Percentiles rank a stretch among this genome's conserved stretches.
Conservation (phyloP, 2,888 invertebrate genomes). For the Drosophila tripunctata region DNA sequence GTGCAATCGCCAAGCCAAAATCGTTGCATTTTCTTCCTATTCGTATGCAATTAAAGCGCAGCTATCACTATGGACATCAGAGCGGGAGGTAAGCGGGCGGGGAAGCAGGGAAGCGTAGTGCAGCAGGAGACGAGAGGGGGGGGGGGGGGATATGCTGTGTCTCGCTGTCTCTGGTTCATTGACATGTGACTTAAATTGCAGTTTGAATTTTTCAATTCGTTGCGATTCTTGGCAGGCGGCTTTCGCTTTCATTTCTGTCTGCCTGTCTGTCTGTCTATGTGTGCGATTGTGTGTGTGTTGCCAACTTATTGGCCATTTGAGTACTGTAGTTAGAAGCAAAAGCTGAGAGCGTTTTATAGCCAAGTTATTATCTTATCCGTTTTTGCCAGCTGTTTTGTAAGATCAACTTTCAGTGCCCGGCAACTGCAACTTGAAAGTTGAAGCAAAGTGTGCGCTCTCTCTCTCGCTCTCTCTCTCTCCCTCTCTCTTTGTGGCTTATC, state of each 20-base stretch:
- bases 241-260: constrained; percentile 48
- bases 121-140: background rate
- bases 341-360: constrained; percentile 2
- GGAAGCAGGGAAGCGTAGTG: background rate
- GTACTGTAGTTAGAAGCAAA: constrained; percentile 16
- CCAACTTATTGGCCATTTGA: constrained; percentile 7
- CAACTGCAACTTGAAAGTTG: constrained; percentile 23
- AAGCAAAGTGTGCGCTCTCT: constrained; percentile 8
- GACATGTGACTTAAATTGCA: constrained; percentile 22
- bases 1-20: constrained; percentile 67
- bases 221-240: constrained; percentile 47
- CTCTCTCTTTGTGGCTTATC: constrained; percentile 34
- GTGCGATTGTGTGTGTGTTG: background rate
- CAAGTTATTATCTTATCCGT: constrained; percentile 41
- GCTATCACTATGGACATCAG: constrained; percentile 16
- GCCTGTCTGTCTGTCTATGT: constrained; percentile 3
- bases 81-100: constrained; percentile 5
- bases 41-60: constrained; percentile 45
- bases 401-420: constrained; percentile 43
- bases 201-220: constrained; percentile 26
- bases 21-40: constrained; percentile 35
- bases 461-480: constrained; percentile 6
- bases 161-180: constrained; percentile 32
- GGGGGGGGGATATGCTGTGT: background rate
- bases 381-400: constrained; percentile 46